Base-by-base conservation (phyloP, 64 coral and sea anemone species). In the Cladopsammia gracilis region DNA sequence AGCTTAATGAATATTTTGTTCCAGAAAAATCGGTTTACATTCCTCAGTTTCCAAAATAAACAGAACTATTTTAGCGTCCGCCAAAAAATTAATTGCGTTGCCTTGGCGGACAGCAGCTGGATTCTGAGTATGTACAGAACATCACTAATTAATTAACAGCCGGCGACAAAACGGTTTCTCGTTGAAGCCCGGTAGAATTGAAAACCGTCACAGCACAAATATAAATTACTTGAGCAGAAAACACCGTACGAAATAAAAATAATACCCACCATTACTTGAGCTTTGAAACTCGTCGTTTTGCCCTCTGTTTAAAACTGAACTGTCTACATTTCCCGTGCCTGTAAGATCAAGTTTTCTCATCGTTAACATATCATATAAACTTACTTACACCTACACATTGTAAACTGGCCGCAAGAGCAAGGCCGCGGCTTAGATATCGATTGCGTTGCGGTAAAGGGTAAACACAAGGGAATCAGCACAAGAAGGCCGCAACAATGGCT, bases 281-380 rank as follows among this genome's bases (percentile, higher is more conserved):
- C n/a, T 46, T 22, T 11, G 61, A 68, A 68, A 84, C 3, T 64
- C 62, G 26, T 67, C 62, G 61, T 68, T 84, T 13, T 48, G 61
- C 20, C 61, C 80, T 67, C 42, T 84, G 61, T 67, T 64, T 24
- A 67, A 45, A 0, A 71, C 10, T 25, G 88, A 90, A 70, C 48
- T 71, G 10, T 90, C 68, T 26, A 42, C 61, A 22, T 90, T 76
- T 56, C 48, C 64, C 12, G 62, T 44, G 14, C 88, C 88, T 90
- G 52, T 18, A 81, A 34, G 34, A 34, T 34, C 34, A 34, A 34
- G 34, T 34, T 34, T 34, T 34, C 34, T 34, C 34, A 34, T 34
- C 54, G 50, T 26, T 26, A 0, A 53, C 10, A 53, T 56, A 13
- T 78, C n/a, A n/a, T n/a, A n/a, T n/a, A n/a, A n/a, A n/a, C n/a